These are phyloP conservation scores for Mungos mungo DNA, from an alignment of 2,113 vertebrate species.

Conservation along the genomic window DNA sequence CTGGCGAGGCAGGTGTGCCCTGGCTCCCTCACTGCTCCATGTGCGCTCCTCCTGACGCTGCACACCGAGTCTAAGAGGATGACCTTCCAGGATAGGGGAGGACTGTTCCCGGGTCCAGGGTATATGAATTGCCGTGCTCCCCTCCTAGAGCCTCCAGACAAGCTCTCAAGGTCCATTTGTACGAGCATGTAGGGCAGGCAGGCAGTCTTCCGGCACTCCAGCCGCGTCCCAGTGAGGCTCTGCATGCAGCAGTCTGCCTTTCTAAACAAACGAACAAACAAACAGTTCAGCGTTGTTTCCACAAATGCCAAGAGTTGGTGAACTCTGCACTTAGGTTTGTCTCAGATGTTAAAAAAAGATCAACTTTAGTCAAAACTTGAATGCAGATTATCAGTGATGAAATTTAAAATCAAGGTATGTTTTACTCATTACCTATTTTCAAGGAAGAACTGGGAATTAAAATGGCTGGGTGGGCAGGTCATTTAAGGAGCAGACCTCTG, in stretches of 20 bases:
- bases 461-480: neutral
- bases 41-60: neutral
- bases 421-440: neutral
- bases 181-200: neutral
- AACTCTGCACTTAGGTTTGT: neutral
- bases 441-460: neutral
- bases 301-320: neutral
- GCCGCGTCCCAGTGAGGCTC: neutral
- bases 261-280: neutral
- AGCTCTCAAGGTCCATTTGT: neutral
- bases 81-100: neutral
- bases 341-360: neutral
- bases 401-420: neutral
- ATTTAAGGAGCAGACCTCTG: neutral
- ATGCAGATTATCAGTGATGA: neutral
- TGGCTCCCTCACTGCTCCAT: neutral
- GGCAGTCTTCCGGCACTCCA: neutral
- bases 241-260: neutral
- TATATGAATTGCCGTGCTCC: neutral
- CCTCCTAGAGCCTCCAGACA: neutral
- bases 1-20: neutral
- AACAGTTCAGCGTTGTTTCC: neutral
- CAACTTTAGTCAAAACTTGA: neutral
- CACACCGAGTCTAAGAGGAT: neutral
- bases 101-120: neutral